Conservation (phyloP, 2,888 invertebrate species). For the Torymus auratus region DNA sequence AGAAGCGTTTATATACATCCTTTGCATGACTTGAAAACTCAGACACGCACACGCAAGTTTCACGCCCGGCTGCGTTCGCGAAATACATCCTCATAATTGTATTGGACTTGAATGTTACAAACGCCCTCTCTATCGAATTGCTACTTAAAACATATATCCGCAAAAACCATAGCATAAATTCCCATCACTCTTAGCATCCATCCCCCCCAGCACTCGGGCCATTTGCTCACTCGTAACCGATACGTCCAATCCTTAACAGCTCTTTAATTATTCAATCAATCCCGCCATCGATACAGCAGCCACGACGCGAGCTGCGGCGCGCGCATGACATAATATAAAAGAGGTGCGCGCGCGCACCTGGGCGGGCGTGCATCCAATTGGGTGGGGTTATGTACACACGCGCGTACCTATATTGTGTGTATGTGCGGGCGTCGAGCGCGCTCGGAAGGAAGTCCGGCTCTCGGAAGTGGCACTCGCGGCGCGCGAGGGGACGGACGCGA, state of each 20-base stretch:
- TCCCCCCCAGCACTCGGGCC: too few relatives aligned
- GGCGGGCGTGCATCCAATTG: conserved; percentile 53
- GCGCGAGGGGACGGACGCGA: conserved; percentile 9
- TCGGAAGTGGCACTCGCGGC: conserved; percentile 66
- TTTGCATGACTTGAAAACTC: too few relatives aligned
- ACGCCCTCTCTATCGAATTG: too few relatives aligned
- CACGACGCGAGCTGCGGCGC: neutral
- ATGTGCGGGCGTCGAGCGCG: conserved; percentile 28
- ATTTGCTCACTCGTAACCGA: neutral
- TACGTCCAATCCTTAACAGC: conserved; percentile 7
- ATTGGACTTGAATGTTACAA: too few relatives aligned
- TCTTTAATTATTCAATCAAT: conserved; percentile 47
- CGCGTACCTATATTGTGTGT: neutral
- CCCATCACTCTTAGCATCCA: too few relatives aligned
- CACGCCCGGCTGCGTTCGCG: too few relatives aligned
- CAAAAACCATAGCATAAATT: too few relatives aligned
- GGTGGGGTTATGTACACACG: conserved; percentile 29
- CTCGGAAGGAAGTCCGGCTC: conserved; percentile 73
- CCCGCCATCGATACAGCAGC: neutral
- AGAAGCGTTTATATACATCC: too few relatives aligned
- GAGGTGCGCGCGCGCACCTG: conserved; percentile 25
- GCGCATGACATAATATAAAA: conserved; percentile 50
- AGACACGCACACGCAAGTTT: neutral
- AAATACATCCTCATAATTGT: too few relatives aligned
- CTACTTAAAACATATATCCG: too few relatives aligned